Conservation (phyloP, 2,113 vertebrate genomes). For the Tricholaema leucomelas region DNA sequence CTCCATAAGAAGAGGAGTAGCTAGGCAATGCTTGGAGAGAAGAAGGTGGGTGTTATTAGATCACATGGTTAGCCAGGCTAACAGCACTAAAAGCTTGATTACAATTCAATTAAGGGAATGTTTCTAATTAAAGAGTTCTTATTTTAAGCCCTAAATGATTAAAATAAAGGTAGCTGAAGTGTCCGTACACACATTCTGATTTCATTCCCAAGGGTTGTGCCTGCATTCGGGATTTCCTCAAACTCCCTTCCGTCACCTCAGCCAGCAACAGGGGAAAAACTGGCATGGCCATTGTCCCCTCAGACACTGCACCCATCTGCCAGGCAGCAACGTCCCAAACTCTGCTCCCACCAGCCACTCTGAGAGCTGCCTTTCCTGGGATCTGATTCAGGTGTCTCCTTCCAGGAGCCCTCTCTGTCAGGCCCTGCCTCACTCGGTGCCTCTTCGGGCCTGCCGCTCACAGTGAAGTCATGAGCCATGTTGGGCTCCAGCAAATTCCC, state of each 20-base stretch:
- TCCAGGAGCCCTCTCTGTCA: neutral
- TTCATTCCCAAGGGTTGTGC: neutral
- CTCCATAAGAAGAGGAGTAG: conserved; percentile 11
- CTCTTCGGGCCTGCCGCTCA: neutral
- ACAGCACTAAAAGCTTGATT: conserved; percentile 52
- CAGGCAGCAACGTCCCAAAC: neutral
- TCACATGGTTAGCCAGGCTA: conserved; percentile 29
- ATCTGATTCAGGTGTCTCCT: neutral
- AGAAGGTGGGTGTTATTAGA: conserved; percentile 49
- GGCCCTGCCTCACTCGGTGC: neutral
- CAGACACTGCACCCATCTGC: neutral
- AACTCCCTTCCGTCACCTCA: neutral
- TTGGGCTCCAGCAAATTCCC: neutral
- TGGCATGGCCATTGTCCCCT: neutral
- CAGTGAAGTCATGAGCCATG: neutral
- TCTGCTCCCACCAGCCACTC: neutral
- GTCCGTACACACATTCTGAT: neutral
- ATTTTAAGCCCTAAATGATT: conserved; percentile 65
- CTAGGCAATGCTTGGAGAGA: conserved; percentile 26
- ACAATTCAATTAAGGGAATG: conserved; percentile 62
- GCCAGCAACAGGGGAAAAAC: neutral
- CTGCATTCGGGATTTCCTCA: neutral
- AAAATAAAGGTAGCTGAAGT: conserved; percentile 55
- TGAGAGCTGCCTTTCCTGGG: neutral
- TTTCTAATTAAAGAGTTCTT: conserved; percentile 63